phyloP scores from a whole-genome alignment of 2,113 vertebrate genomes.

The Aegotheles bennettii region DNA sequence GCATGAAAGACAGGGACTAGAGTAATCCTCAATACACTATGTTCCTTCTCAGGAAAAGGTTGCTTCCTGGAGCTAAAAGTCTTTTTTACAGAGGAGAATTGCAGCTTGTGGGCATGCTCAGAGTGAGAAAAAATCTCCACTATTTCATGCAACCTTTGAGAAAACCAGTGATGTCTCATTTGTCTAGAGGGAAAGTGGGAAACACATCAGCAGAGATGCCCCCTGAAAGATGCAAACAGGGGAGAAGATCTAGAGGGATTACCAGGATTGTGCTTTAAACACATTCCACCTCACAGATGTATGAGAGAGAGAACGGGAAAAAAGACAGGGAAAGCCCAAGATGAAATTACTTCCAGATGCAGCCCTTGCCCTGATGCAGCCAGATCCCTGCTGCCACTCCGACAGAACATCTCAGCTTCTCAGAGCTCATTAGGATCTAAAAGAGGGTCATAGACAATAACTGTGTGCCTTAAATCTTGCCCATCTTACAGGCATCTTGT shows the following conservation, averaged over 20 bases:
- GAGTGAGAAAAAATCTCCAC: not conserved
- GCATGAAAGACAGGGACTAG: not conserved
- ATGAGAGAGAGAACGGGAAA: not conserved
- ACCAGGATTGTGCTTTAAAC: not conserved
- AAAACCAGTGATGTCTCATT: not conserved
- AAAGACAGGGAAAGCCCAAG: not conserved
- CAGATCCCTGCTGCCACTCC: constrained; percentile 29
- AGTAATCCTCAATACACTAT: not conserved
- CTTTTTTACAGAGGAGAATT: not conserved
- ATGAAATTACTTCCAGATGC: constrained; percentile 58
- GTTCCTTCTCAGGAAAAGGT: not conserved
- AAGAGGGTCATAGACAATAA: constrained; percentile 43
- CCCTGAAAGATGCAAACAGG: not conserved
- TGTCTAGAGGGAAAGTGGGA: constrained; percentile 24
- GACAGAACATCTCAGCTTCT: constrained; percentile 33
- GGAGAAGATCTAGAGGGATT: not conserved
- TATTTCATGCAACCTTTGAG: not conserved
- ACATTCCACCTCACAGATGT: constrained; percentile 25
- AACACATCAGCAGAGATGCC: not conserved
- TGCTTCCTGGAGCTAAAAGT: not conserved
- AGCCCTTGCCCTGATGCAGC: constrained; percentile 20
- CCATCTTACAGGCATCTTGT: constrained; percentile 32
- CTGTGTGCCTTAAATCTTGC: constrained; percentile 47
- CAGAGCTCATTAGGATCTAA: constrained; percentile 40
- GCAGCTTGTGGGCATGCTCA: not conserved